Evolutionary conservation across 2,888 invertebrate genomes (phyloP), one percentile per base, ranked within the genome.

Genomic region (Ecdyonurus torrentis): DNA sequence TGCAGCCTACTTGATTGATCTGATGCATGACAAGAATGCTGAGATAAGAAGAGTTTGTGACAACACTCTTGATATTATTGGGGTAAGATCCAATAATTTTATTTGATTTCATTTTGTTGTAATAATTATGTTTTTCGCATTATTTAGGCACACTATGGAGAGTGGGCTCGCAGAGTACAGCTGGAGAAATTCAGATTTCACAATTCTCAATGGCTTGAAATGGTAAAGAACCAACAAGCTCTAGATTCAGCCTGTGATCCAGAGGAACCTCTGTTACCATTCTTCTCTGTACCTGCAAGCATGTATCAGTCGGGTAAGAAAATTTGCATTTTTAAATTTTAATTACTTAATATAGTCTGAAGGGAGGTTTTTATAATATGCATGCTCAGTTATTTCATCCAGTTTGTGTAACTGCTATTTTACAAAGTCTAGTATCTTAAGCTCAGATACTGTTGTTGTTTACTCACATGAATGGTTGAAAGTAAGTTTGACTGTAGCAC

Each of bases 181-280:
- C 84, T 84, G 62, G 97, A 97, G 76, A 89, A 96, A 69, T 99
- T 98, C 77, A 84, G 94, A n/a, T 93, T 93, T 77, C 96, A 98
- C 77, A 99, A 99, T 75, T 91, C 92, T 0, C 96, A 98, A 73
- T 99, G 98, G 98, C 78, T 99, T 68, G 92, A 94, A 70, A 96
- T 97, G 87, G 92, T 98, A 52, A 93, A 95, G 75, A 82, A 81
- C 58, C 77, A 63, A 19, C 50, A 82, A 66, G 79, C 79, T n/a
- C 74, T 78, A 52, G 82, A 80, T 68, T 52, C 79, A 65, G 69
- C 75, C 55, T 73, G 73, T 52, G 72, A 71, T 1, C 74, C 74
- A 60, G 77, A 76, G 65, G 77, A 61, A 50, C 23, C 25, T 5
- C 7, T 5, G 37, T 10, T 37, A 20, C 24, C 50, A 25, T 25